These are phyloP conservation scores for Forficula auricularia DNA, from an alignment of 1,140 invertebrate genomes.

Conservation along the genomic window DNA sequence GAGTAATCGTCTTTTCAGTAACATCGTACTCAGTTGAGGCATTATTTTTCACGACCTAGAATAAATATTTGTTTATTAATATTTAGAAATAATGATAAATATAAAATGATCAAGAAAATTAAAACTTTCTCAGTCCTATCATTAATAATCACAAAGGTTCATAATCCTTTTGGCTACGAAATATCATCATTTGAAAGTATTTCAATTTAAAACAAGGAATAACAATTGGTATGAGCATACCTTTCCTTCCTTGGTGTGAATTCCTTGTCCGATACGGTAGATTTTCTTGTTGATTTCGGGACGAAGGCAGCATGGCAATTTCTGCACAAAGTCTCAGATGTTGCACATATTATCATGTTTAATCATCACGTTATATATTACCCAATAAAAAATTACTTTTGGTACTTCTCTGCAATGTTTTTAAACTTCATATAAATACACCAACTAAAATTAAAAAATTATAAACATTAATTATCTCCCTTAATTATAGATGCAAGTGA, in stretches of 20 bases:
- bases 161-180: neutral
- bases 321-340: slow-evolving; percentile 32
- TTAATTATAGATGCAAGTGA: too few species aligned
- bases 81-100: too few species aligned
- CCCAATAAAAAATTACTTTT: too few species aligned
- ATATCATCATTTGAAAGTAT: neutral
- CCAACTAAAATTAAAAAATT: too few species aligned
- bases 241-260: slow-evolving; percentile 91
- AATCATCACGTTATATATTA: too few species aligned
- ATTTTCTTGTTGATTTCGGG: slow-evolving; percentile 99
- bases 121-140: too few species aligned
- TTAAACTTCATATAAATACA: too few species aligned
- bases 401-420: too few species aligned
- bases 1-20: slow-evolving; percentile 96
- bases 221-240: slow-evolving; percentile 24
- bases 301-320: slow-evolving; percentile 51
- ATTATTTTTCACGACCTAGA: slow-evolving; percentile 89
- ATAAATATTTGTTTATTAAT: slow-evolving; percentile 3
- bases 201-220: neutral
- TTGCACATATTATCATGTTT: slow-evolving; percentile 33
- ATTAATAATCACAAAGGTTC: neutral
- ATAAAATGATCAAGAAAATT: too few species aligned
- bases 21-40: slow-evolving; percentile 96
- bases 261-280: slow-evolving; percentile 86
- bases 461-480: too few species aligned